A percentile compares a stretch with the other conserved stretches of the same genome.
These are phyloP conservation scores for Sternotherus odoratus DNA, from an alignment of 2,797 vertebrate species.

Conservation along the genomic window DNA sequence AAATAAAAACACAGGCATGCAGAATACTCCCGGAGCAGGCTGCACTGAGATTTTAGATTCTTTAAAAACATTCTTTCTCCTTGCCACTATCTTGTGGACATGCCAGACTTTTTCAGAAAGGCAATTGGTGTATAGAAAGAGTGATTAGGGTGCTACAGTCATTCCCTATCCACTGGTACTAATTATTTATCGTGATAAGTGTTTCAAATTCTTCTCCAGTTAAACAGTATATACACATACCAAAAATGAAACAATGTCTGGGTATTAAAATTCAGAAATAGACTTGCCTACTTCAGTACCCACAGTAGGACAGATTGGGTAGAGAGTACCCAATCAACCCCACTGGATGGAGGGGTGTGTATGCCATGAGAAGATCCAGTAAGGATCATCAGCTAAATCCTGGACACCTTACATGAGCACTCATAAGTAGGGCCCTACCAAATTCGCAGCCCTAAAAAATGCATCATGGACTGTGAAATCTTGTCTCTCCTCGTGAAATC, in stretches of 20 bases:
- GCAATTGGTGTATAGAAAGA: neutral
- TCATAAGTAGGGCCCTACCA: too few relatives aligned
- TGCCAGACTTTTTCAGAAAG: neutral
- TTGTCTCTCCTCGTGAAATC: too few relatives aligned
- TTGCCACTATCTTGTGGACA: neutral
- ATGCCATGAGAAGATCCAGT: neutral
- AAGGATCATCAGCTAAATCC: neutral
- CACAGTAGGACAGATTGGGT: neutral
- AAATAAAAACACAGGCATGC: neutral
- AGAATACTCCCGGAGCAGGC: neutral
- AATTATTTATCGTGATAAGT: neutral
- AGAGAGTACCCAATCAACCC: neutral
- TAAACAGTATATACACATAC: neutral
- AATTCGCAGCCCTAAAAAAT: too few relatives aligned
- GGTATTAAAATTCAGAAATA: neutral
- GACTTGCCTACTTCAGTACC: neutral
- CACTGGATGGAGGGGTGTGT: too few relatives aligned
- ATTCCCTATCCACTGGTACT: neutral
- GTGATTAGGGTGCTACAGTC: fast-evolving
- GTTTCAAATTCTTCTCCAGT: neutral
- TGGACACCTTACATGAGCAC: neutral
- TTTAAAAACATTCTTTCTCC: neutral
- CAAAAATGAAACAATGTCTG: neutral
- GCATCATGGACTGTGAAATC: too few relatives aligned
- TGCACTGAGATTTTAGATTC: neutral